phyloP scores from a whole-genome alignment of 2,113 vertebrate genomes.

The Microtus montanus region DNA sequence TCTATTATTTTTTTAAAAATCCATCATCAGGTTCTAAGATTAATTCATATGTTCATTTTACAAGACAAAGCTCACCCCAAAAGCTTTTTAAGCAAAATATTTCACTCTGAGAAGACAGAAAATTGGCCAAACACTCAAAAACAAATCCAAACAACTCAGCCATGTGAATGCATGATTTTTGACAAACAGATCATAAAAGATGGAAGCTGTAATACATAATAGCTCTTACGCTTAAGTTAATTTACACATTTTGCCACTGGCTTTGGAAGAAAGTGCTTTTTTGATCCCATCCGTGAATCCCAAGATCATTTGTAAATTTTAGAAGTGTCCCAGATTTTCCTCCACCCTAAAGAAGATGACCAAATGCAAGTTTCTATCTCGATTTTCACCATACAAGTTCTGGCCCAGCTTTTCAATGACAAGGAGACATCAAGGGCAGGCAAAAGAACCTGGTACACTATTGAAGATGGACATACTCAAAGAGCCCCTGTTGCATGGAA shows the following conservation, averaged over 20 bases:
- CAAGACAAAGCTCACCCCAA: constrained; percentile 53
- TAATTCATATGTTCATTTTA: constrained; percentile 63
- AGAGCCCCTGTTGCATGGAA: fast-evolving
- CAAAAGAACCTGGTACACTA: neutral
- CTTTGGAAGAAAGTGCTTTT: neutral
- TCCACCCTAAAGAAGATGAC: neutral
- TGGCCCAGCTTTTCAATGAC: neutral
- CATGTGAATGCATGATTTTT: constrained; percentile 9
- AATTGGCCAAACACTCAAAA: constrained; percentile 56
- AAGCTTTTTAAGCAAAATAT: constrained; percentile 64
- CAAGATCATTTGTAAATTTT: neutral
- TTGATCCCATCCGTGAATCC: neutral
- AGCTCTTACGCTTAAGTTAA: neutral
- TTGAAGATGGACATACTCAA: neutral
- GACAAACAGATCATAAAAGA: constrained; percentile 32
- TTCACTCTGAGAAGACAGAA: constrained; percentile 63
- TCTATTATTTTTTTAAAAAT: constrained; percentile 65
- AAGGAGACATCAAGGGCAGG: neutral
- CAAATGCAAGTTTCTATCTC: neutral
- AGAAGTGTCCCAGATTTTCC: neutral
- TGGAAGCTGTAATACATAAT: neutral
- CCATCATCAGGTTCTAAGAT: constrained; percentile 57
- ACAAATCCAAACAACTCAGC: constrained; percentile 52
- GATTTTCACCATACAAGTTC: neutral
- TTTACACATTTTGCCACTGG: neutral